Evolutionary conservation across 1,140 invertebrate genomes (phyloP).

Genomic region (Portunus trituberculatus): DNA sequence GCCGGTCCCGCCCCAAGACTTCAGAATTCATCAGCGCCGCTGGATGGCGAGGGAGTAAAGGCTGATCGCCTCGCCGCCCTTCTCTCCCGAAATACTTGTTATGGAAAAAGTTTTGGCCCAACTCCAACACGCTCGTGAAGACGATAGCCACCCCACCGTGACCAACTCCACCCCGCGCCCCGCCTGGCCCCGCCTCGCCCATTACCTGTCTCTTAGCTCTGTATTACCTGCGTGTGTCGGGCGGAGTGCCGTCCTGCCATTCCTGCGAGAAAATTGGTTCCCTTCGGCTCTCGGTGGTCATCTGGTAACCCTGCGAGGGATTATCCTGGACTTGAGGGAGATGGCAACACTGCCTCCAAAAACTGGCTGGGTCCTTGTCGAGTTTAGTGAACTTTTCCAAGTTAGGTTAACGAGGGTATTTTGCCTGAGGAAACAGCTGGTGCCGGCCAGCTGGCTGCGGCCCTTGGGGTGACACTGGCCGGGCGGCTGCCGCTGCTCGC

Average conservation of each 20-base stretch:
- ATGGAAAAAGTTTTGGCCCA: constrained; percentile 57
- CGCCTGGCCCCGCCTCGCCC: not conserved
- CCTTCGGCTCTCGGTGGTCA: not conserved
- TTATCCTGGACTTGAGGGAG: not conserved
- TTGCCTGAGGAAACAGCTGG: constrained; percentile 56
- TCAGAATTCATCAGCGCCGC: not conserved
- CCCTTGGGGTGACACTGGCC: not conserved
- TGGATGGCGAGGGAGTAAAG: constrained; percentile 18
- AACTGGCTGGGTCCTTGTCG: constrained; percentile 57
- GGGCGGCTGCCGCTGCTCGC: not conserved
- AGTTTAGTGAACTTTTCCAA: constrained; percentile 65
- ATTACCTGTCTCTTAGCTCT: constrained; percentile 13
- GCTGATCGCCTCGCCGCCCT: not conserved
- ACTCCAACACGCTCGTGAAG: constrained; percentile 12
- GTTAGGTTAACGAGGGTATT: constrained; percentile 66
- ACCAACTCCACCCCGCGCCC: not conserved
- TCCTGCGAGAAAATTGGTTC: not conserved
- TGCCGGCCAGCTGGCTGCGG: not conserved
- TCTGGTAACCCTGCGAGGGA: not conserved
- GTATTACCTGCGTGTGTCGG: not conserved
- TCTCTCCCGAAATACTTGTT: constrained; percentile 57
- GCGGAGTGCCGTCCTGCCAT: not conserved
- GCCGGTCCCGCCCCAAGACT: not conserved
- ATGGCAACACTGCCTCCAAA: constrained; percentile 53
- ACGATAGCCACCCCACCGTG: constrained; percentile 33